phyloP scores from a whole-genome alignment of 2,888 invertebrate genomes.

The Micoletzkya japonica region DNA sequence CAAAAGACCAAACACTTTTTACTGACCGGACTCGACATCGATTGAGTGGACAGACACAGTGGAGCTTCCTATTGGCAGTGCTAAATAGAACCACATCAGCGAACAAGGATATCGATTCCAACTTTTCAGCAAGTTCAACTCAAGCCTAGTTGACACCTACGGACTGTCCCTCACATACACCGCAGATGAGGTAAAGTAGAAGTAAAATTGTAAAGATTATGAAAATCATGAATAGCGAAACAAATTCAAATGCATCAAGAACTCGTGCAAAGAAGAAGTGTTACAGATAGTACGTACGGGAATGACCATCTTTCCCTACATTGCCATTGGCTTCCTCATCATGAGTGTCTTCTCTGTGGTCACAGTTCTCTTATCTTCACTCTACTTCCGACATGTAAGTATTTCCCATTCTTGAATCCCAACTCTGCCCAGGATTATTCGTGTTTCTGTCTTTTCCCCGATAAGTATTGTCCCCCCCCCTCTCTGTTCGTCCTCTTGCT shows the following conservation, averaged over 20 bases:
- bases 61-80: neutral
- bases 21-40: neutral
- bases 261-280: too few species aligned
- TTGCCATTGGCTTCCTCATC: constrained; percentile 54
- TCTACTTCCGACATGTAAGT: constrained; percentile 39
- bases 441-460: too few species aligned
- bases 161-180: constrained; percentile 53
- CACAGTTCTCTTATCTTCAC: constrained; percentile 43
- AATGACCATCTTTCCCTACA: constrained; percentile 57
- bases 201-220: too few species aligned
- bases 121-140: constrained; percentile 47
- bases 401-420: neutral
- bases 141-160: constrained; percentile 39
- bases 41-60: too few species aligned
- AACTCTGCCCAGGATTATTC: too few species aligned
- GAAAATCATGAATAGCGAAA: too few species aligned
- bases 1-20: neutral
- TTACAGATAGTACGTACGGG: constrained; percentile 51
- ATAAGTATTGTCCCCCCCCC: too few species aligned
- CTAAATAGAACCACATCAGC: neutral
- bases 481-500: neutral
- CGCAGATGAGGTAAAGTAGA: constrained; percentile 48
- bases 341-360: constrained; percentile 54
- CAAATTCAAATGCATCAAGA: neutral
- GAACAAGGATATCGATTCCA: neutral